A percentile compares a stretch with the other conserved stretches of the same genome.
Conservation (phyloP, 2,113 vertebrate genomes). For the Tenebrosternarchus preto region DNA sequence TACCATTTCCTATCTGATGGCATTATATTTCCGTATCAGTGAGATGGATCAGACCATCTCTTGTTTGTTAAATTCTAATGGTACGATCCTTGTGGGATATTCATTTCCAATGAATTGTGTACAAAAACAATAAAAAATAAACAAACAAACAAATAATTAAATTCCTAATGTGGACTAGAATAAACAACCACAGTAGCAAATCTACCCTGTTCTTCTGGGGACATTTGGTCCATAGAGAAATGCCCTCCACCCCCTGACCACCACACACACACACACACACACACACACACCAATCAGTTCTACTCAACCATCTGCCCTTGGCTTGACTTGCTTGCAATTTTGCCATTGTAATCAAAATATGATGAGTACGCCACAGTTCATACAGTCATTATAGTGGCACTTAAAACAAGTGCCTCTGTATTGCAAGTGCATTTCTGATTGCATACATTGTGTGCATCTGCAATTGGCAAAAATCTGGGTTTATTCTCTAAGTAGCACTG, state of each 20-base stretch:
- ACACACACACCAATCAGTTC: constrained; percentile 6
- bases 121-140: too few species aligned
- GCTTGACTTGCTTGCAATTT: constrained; percentile 8
- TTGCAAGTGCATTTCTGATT: constrained; percentile 1
- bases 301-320: not conserved
- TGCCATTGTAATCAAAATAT: not conserved
- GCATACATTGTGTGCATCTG: not conserved
- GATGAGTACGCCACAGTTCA: not conserved
- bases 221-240: too few species aligned
- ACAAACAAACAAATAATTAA: too few species aligned
- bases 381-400: not conserved
- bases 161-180: too few species aligned
- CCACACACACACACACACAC: constrained; percentile 4
- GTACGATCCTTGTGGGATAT: too few species aligned
- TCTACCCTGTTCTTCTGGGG: too few species aligned
- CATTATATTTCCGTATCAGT: too few species aligned
- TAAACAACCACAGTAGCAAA: too few species aligned
- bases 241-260: not conserved
- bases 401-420: not conserved
- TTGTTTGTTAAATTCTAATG: too few species aligned
- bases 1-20: too few species aligned
- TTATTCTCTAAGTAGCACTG: constrained; percentile 30
- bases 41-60: too few species aligned
- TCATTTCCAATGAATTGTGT: too few species aligned
- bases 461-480: constrained; percentile 16